phyloP scores from a whole-genome alignment of 2,797 vertebrate species.

The Peromyscus melanophrys region DNA sequence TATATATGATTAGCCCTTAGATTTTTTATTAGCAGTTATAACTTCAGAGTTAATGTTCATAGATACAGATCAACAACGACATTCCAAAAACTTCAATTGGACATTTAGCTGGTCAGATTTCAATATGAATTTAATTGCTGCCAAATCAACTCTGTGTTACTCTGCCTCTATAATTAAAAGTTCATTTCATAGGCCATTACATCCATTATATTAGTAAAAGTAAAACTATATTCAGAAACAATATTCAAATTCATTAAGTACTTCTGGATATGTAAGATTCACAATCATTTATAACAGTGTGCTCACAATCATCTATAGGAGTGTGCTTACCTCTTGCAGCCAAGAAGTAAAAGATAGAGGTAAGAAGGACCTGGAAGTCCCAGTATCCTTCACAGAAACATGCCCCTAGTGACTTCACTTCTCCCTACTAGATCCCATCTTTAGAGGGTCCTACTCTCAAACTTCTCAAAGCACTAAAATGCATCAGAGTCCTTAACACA shows the following conservation, averaged over 20 bases:
- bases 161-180: conserved; percentile 10
- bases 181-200: background rate
- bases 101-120: conserved; percentile 12
- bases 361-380: background rate
- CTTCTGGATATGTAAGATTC: background rate
- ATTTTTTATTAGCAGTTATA: background rate
- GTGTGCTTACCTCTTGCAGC: background rate
- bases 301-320: background rate
- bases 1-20: background rate
- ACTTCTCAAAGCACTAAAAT: background rate
- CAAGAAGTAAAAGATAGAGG: background rate
- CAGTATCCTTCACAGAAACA: too few species aligned
- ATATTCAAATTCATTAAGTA: background rate
- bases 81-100: background rate
- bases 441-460: background rate
- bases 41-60: conserved; percentile 39
- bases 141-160: background rate
- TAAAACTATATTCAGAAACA: conserved; percentile 42
- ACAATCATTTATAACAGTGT: background rate
- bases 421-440: background rate
- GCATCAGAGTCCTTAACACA: background rate
- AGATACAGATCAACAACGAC: background rate
- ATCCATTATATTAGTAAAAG: background rate
- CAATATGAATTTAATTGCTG: conserved; percentile 19
- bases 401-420: background rate